A percentile compares a stretch with the other conserved stretches of the same genome.
phyloP scores from a whole-genome alignment of 1,140 invertebrate genomes.

The Listronotus bonariensis region DNA sequence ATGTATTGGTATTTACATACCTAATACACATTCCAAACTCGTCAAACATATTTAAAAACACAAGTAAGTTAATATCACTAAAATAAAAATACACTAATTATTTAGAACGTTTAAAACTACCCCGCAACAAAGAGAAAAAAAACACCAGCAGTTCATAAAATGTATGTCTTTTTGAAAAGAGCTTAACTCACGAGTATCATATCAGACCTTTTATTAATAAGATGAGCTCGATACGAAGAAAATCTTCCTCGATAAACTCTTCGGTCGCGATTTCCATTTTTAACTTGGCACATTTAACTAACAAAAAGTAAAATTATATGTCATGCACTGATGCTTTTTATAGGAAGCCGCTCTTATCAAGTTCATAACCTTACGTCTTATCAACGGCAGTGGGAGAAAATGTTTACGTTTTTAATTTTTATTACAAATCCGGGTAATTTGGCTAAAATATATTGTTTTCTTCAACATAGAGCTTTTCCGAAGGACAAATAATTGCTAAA shows the following conservation, averaged over 20 bases:
- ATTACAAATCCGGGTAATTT: too few relatives aligned
- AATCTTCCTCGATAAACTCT: conserved; percentile 2
- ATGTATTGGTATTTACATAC: not conserved
- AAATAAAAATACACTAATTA: too few relatives aligned
- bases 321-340: conserved; percentile 1
- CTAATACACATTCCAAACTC: not conserved
- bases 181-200: not conserved
- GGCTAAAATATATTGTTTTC: too few relatives aligned
- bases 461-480: too few relatives aligned
- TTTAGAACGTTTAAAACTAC: too few relatives aligned
- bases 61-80: too few relatives aligned
- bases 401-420: too few relatives aligned
- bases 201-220: conserved; percentile 24
- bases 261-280: conserved; percentile 14
- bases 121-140: not conserved
- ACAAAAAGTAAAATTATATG: conserved; percentile 2
- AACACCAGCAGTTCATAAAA: not conserved
- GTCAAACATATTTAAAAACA: too few relatives aligned
- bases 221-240: conserved; percentile 19
- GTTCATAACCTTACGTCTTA: conserved; percentile 19
- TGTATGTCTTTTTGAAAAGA: not conserved
- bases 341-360: conserved; percentile 9
- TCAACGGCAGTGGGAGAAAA: conserved; percentile 3
- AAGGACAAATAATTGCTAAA: too few relatives aligned
- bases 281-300: conserved; percentile 8